Evolutionary conservation across 2,797 vertebrate species (phyloP).

Genomic region (Microctenopoma stevenorrisi): DNA sequence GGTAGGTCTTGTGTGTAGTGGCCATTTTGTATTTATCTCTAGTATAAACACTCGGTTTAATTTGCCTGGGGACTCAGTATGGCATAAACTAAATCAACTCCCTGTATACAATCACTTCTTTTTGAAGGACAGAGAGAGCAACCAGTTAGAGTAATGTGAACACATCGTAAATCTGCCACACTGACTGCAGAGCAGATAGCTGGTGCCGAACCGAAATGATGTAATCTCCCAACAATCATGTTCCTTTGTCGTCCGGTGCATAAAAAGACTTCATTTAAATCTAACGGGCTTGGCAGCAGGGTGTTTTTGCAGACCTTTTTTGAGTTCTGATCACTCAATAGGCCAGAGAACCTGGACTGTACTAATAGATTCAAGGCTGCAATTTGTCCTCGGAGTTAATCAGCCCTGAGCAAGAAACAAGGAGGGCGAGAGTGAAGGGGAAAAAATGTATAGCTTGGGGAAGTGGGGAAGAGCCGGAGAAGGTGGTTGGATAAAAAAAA

Average conservation of each 20-base stretch:
- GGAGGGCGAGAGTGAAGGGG: conserved; percentile 15
- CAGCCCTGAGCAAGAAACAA: conserved; percentile 44
- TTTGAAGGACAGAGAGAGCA: conserved; percentile 55
- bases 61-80: conserved; percentile 66
- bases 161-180: conserved; percentile 58
- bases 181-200: conserved; percentile 54
- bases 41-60: conserved; percentile 71
- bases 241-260: conserved; percentile 55
- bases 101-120: conserved; percentile 64
- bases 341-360: conserved; percentile 64
- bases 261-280: conserved; percentile 58
- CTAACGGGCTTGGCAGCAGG: conserved; percentile 18
- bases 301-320: conserved; percentile 52
- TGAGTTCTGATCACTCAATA: conserved; percentile 64
- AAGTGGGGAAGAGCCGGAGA: conserved; percentile 12
- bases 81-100: conserved; percentile 71
- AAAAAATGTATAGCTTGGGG: conserved; percentile 39
- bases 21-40: conserved; percentile 57
- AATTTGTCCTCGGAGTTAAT: conserved; percentile 76
- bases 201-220: conserved; percentile 51
- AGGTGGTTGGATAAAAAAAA: conserved; percentile 4
- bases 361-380: conserved; percentile 68
- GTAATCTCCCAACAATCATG: conserved; percentile 58
- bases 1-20: conserved; percentile 41
- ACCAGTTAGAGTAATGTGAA: conserved; percentile 53